Percentiles rank a stretch among this genome's conserved stretches.
Evolutionary conservation across 1,140 invertebrate genomes (phyloP).

Genomic region (Eurosta solidaginis): DNA sequence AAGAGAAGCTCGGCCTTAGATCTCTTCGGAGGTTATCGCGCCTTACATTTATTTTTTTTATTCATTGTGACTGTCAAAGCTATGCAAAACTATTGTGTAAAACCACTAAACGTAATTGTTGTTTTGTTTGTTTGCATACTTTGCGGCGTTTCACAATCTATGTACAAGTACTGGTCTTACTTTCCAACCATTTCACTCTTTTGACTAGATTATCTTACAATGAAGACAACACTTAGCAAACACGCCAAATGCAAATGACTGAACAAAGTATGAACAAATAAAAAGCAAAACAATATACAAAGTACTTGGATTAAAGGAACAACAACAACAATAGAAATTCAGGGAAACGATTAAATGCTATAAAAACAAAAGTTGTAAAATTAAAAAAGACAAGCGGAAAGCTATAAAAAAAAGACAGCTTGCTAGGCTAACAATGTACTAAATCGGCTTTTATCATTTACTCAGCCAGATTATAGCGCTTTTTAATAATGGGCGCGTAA

Average conservation of each 20-base stretch:
- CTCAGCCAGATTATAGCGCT: not conserved
- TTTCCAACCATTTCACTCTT: not conserved
- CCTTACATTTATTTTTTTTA: too few relatives aligned
- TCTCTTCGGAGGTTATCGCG: too few relatives aligned
- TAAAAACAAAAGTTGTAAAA: not conserved
- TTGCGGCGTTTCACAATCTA: not conserved
- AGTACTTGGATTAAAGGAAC: not conserved
- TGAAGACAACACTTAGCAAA: not conserved
- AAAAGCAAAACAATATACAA: not conserved
- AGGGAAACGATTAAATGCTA: not conserved
- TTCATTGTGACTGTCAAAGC: slow-evolving; percentile 1
- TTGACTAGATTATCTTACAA: not conserved
- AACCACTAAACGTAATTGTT: not conserved
- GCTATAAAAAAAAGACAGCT: not conserved
- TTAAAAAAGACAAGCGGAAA: not conserved
- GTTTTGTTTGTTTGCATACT: not conserved
- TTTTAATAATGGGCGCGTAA: not conserved
- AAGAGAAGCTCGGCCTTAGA: too few relatives aligned
- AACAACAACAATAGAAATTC: not conserved
- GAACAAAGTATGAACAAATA: too few relatives aligned
- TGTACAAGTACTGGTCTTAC: too few relatives aligned
- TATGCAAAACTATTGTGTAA: not conserved
- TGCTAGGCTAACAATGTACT: not conserved
- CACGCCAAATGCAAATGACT: not conserved
- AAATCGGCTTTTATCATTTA: slow-evolving; percentile 1